phyloP scores from a whole-genome alignment of 2,797 vertebrate genomes.

The Lithobates pipiens region DNA sequence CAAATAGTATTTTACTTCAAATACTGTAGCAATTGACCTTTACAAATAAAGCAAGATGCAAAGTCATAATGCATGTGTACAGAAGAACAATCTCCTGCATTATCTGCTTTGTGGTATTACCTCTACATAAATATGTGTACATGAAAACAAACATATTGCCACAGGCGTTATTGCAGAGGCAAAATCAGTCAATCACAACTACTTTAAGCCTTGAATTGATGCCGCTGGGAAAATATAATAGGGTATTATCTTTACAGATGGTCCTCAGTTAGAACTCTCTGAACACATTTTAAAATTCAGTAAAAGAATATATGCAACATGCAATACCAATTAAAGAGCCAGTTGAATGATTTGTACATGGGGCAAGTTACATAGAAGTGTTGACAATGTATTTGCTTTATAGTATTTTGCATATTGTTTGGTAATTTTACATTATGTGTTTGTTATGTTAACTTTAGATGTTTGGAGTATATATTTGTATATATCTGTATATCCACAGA shows the following conservation, averaged over 20 bases:
- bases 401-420: not conserved
- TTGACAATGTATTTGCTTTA: not conserved
- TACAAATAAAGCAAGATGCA: not conserved
- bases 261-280: slow-evolving; percentile 5
- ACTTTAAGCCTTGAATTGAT: slow-evolving; percentile 8
- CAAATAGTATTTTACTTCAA: not conserved
- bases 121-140: slow-evolving; percentile 29
- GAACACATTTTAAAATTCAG: slow-evolving; percentile 42
- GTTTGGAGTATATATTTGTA: too few species aligned
- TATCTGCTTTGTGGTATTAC: slow-evolving; percentile 14
- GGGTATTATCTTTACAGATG: slow-evolving; percentile 27
- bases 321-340: not conserved
- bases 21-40: not conserved
- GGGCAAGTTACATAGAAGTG: not conserved
- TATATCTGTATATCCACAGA: too few species aligned
- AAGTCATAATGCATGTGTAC: not conserved
- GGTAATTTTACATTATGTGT: not conserved
- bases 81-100: not conserved
- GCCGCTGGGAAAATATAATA: slow-evolving; percentile 21
- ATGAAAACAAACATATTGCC: slow-evolving; percentile 52
- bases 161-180: slow-evolving; percentile 28
- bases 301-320: not conserved
- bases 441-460: too few species aligned
- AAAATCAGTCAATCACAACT: slow-evolving; percentile 41
- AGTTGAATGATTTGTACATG: not conserved